These are phyloP conservation scores for Hyalella azteca DNA, from an alignment of 2,888 invertebrate species.

Conservation along the genomic window DNA sequence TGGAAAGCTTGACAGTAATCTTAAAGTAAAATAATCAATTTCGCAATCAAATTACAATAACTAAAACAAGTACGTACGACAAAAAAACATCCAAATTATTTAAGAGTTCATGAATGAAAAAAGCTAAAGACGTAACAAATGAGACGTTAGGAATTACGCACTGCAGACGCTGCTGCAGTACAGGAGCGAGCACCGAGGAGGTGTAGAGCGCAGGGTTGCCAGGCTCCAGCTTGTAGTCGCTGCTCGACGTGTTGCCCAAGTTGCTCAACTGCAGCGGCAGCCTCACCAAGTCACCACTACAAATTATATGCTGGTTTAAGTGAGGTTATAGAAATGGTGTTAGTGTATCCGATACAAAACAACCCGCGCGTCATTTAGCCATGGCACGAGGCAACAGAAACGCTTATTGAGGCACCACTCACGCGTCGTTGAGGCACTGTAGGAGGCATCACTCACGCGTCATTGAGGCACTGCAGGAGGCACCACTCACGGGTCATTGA, in stretches of 20 bases:
- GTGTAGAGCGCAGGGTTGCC: conserved; percentile 42
- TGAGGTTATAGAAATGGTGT: too few relatives aligned
- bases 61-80: too few relatives aligned
- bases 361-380: too few relatives aligned
- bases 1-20: too few relatives aligned
- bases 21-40: too few relatives aligned
- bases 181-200: conserved; percentile 7
- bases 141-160: neutral
- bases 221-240: conserved; percentile 46
- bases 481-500: neutral
- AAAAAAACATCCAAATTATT: neutral
- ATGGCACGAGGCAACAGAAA: neutral
- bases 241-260: conserved; percentile 49
- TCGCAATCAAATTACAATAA: too few relatives aligned
- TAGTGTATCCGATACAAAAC: too few relatives aligned
- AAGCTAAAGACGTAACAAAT: neutral
- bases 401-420: too few relatives aligned
- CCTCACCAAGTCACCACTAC: neutral
- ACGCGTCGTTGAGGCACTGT: neutral
- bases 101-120: neutral
- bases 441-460: neutral
- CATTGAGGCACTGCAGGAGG: neutral
- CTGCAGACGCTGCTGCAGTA: neutral
- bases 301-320: too few relatives aligned
- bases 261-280: conserved; percentile 46